Conservation (phyloP, 2,797 vertebrate species). For the Xiphorhynchus erythropygius region DNA sequence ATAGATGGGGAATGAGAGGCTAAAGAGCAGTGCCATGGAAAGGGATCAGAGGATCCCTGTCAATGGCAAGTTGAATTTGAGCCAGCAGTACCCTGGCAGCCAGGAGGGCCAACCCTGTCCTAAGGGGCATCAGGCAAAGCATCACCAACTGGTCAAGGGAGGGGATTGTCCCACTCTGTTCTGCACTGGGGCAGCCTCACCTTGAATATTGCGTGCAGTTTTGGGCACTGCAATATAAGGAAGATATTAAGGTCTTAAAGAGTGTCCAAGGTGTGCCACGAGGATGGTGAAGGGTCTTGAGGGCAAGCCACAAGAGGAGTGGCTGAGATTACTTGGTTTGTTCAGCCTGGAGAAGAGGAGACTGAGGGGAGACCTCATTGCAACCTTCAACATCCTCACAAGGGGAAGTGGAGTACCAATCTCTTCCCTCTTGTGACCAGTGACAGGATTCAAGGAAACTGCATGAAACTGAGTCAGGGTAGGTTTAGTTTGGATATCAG, state of each 20-base stretch:
- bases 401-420: background rate
- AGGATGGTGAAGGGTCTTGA: background rate
- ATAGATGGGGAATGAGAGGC: background rate
- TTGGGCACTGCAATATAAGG: background rate
- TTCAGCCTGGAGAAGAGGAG: background rate
- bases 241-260: background rate
- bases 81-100: background rate
- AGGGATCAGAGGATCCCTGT: no score
- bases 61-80: background rate
- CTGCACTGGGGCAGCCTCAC: background rate
- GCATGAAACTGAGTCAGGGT: background rate
- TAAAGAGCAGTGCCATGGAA: background rate
- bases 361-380: background rate
- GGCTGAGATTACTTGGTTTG: background rate
- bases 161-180: background rate
- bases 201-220: background rate
- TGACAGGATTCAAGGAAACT: background rate
- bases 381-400: background rate
- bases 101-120: background rate
- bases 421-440: background rate
- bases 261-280: background rate
- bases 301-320: background rate
- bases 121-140: background rate
- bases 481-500: background rate
- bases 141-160: fast-evolving